A percentile compares a stretch with the other conserved stretches of the same genome.
Evolutionary conservation across 2,888 invertebrate species (phyloP).

Genomic region (Leptopilina myrica): DNA sequence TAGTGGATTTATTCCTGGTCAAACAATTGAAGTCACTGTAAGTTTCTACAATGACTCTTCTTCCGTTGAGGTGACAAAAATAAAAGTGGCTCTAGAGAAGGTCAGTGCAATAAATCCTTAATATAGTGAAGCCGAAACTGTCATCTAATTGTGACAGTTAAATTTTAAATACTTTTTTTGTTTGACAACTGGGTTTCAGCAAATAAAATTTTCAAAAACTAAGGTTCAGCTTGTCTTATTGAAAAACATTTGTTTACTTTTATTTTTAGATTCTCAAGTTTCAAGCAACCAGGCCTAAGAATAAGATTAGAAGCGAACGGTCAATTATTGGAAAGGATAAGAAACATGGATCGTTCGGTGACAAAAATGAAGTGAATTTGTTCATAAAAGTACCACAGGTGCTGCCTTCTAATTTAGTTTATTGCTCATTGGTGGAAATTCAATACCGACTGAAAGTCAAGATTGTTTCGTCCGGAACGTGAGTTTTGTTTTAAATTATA

Average conservation of each 20-base stretch:
- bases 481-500: conserved; percentile 17
- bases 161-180: too few relatives aligned
- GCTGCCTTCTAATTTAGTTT: conserved; percentile 85
- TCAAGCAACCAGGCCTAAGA: conserved; percentile 80
- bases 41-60: conserved; percentile 83
- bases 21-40: conserved; percentile 82
- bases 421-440: conserved; percentile 84
- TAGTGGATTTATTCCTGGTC: conserved; percentile 85
- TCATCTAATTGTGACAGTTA: too few relatives aligned
- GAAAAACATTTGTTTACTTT: not conserved
- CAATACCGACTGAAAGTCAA: conserved; percentile 83
- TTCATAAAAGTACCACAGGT: conserved; percentile 83
- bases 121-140: too few relatives aligned
- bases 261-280: conserved; percentile 78
- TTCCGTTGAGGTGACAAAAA: conserved; percentile 76
- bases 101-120: conserved; percentile 45
- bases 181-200: too few relatives aligned
- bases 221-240: too few relatives aligned
- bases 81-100: conserved; percentile 53
- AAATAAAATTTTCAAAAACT: not conserved
- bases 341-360: conserved; percentile 80
- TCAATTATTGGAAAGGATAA: conserved; percentile 80
- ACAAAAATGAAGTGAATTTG: conserved; percentile 79
- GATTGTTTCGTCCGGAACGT: conserved; percentile 53
- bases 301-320: conserved; percentile 78